These are phyloP conservation scores for Apocrypta bakeri DNA, from an alignment of 1,140 invertebrate species.

Conservation along the genomic window DNA sequence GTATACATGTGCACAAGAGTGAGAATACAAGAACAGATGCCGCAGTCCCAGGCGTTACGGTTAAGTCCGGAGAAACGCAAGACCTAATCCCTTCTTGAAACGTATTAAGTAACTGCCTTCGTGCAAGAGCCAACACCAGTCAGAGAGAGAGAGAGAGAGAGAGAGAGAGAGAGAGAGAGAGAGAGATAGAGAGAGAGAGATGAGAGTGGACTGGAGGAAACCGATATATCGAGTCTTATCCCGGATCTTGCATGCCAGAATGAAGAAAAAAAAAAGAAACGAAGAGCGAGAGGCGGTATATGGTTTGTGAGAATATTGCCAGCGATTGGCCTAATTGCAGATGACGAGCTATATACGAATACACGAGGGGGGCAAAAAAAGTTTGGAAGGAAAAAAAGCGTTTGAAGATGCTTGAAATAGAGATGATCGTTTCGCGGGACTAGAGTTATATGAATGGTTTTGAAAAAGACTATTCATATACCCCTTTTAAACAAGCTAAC, in stretches of 20 bases:
- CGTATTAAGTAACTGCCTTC: constrained; percentile 70
- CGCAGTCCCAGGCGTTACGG: neutral
- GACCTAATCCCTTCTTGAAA: constrained; percentile 66
- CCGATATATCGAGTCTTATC: constrained; percentile 14
- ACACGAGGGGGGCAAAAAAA: neutral
- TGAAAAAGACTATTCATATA: neutral
- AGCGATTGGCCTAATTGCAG: neutral
- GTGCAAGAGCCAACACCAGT: neutral
- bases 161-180: neutral
- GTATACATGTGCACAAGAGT: no score
- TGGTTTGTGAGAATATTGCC: neutral
- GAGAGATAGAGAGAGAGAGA: neutral
- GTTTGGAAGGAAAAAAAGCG: neutral
- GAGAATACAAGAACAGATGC: constrained; percentile 22
- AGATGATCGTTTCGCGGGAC: neutral
- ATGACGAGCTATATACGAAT: neutral
- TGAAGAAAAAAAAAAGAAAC: neutral
- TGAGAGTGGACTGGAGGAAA: neutral
- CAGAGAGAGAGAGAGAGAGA: no score
- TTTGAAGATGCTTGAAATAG: neutral
- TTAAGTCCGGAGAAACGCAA: constrained; percentile 62
- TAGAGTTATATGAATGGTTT: neutral
- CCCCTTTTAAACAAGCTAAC: no score
- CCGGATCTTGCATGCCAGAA: neutral
- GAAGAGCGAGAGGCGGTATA: neutral